These are phyloP conservation scores for Calephelis virginiensis DNA, from an alignment of 1,140 invertebrate genomes.

Conservation along the genomic window DNA sequence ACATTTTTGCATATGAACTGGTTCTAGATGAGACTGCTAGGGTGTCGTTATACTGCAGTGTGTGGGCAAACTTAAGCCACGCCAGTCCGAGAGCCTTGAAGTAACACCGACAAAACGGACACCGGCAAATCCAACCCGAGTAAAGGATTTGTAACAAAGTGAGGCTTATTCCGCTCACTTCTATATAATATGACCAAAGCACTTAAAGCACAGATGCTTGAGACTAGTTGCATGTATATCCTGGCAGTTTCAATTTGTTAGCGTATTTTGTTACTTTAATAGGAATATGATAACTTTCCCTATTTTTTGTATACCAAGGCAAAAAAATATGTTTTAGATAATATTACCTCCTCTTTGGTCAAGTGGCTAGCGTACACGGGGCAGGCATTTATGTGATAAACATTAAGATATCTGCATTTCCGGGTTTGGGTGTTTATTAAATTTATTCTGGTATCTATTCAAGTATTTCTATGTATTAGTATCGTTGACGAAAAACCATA, in stretches of 20 bases:
- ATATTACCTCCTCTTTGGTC: too few relatives aligned
- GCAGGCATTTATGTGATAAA: too few relatives aligned
- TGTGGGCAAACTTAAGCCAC: conserved; percentile 45
- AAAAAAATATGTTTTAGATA: too few relatives aligned
- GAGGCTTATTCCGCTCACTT: conserved; percentile 55
- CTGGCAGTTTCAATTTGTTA: conserved; percentile 38
- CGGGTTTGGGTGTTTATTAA: too few relatives aligned
- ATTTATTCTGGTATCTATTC: too few relatives aligned
- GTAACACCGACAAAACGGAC: conserved; percentile 62
- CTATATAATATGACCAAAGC: conserved; percentile 53
- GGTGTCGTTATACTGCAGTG: conserved; percentile 23
- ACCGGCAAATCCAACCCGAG: conserved; percentile 54
- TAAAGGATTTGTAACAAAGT: conserved; percentile 65
- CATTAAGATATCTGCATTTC: too few relatives aligned
- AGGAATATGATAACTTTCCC: background rate
- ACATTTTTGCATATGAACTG: conserved; percentile 7
- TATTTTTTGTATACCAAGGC: background rate
- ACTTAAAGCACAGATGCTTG: conserved; percentile 49
- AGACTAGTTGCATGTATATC: conserved; percentile 41
- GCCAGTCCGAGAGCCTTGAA: conserved; percentile 40
- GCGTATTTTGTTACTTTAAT: background rate
- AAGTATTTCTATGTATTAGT: too few relatives aligned
- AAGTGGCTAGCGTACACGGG: too few relatives aligned
- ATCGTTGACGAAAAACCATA: too few relatives aligned
- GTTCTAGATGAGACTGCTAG: background rate